phyloP scores from a whole-genome alignment of 2,888 invertebrate genomes.

The Dimorphilus gyrociliatus region DNA sequence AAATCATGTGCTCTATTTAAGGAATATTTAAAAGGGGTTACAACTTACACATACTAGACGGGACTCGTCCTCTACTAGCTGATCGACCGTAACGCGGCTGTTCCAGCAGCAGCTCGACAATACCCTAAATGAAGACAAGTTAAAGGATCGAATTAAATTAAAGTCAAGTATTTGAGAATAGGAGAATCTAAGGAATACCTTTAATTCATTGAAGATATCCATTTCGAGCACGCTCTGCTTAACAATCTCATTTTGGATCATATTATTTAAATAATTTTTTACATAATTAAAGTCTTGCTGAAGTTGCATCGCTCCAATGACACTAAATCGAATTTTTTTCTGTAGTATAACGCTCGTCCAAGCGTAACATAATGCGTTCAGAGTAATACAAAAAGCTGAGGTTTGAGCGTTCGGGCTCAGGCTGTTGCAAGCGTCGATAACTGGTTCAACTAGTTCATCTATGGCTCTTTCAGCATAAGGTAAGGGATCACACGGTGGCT shows the following conservation, averaged over 20 bases:
- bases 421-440: conserved; percentile 23
- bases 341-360: conserved; percentile 26
- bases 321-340: conserved; percentile 31
- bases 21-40: background rate
- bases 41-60: conserved; percentile 2
- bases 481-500: conserved; percentile 16
- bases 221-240: conserved; percentile 23
- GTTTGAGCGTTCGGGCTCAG: conserved; percentile 23
- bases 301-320: conserved; percentile 29
- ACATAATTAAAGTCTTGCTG: conserved; percentile 22
- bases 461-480: conserved; percentile 24
- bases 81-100: conserved; percentile 14
- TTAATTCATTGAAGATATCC: conserved; percentile 24
- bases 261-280: conserved; percentile 18
- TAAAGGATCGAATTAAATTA: too few species aligned
- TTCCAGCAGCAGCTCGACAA: conserved; percentile 22
- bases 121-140: too few species aligned
- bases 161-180: too few species aligned
- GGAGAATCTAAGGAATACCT: too few species aligned
- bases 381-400: conserved; percentile 22
- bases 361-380: conserved; percentile 25
- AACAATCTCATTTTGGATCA: conserved; percentile 17
- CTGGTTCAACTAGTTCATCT: conserved; percentile 24
- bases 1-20: too few species aligned
- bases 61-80: conserved; percentile 1